A percentile compares a stretch with the other conserved stretches of the same genome.
Evolutionary conservation across 2,113 vertebrate genomes (phyloP).

Genomic region (Nansenia antarctica): DNA sequence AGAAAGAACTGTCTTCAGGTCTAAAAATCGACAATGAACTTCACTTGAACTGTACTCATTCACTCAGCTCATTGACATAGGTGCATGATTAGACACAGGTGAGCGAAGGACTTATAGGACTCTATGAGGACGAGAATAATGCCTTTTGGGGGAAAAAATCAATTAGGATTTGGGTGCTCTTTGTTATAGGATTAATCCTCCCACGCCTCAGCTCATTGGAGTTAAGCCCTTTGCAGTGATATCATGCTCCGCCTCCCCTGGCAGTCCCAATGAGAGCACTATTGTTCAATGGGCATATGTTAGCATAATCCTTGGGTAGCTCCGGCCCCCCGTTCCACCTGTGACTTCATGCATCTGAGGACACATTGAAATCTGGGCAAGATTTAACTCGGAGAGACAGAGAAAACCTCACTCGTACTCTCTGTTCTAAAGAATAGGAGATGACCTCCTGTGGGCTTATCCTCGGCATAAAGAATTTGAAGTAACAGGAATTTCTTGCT

Average conservation of each 20-base stretch:
- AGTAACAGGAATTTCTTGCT: no score
- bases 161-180: constrained; percentile 52
- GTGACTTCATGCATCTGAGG: constrained; percentile 34
- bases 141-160: constrained; percentile 44
- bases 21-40: background rate
- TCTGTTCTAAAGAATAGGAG: no score
- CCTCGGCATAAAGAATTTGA: no score
- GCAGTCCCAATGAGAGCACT: constrained; percentile 30
- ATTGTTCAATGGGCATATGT: constrained; percentile 45
- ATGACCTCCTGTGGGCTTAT: no score
- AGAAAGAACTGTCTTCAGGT: background rate
- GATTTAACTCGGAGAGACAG: constrained; percentile 9
- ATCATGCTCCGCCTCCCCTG: constrained; percentile 40
- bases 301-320: constrained; percentile 49
- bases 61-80: constrained; percentile 5
- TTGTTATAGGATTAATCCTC: constrained; percentile 63
- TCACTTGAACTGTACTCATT: background rate
- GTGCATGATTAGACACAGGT: constrained; percentile 14
- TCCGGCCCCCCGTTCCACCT: constrained; percentile 37
- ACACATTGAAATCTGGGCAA: background rate
- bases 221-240: constrained; percentile 47
- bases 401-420: no score
- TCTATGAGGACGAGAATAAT: constrained; percentile 24
- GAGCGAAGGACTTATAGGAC: constrained; percentile 20
- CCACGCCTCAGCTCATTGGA: constrained; percentile 46